Base-by-base conservation (phyloP, 2,888 invertebrate genomes). In the Clanis bilineata region DNA sequence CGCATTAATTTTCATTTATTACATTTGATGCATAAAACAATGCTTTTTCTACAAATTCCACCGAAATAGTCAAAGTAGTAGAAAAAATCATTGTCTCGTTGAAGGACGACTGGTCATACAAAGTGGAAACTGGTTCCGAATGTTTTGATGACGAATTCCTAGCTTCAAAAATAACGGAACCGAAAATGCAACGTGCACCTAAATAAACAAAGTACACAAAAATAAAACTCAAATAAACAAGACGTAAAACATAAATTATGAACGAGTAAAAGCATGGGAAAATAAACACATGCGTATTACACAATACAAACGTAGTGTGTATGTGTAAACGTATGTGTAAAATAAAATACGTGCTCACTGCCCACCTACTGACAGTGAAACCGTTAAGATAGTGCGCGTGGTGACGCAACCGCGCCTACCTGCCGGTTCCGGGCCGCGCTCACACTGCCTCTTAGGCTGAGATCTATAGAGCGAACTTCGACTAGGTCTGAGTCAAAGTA, bases 291-390 rank as follows among this genome's bases (percentile, higher is more conserved):
- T 28, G 28, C 47, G 28, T 18, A 39, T 65, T 67, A 67, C 65
- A 62, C 58, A 71, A 71, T 59, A 57, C 25, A 62, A 62, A 63
- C 65, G 62, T 7, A 41, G 61, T 62, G 66, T 66, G 62, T 65
- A 66, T 67, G 71, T 66, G 67, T 64, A 70, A 73, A 74, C 12
- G 43, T 47, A 72, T 74, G 73, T 78, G 79, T 72, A 82, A 77
- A 74, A 75, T 72, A 70, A 71, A 75, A 80, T 74, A 72, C 71
- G 65, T 71, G 69, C 70, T 71, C 68, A 66, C 70, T 71, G 69
- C 70, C 71, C 68, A 66, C 70, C 69, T 76, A 76, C 76, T 77
- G 85, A 84, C 82, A 85, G 79, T 80, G 78, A 80, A 85, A 87
- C 86, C 85, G 86, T 87, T 87, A 83, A 69, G 63, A 68, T 73